Conservation (phyloP, 2,797 vertebrate genomes). For the Falco cherrug region DNA sequence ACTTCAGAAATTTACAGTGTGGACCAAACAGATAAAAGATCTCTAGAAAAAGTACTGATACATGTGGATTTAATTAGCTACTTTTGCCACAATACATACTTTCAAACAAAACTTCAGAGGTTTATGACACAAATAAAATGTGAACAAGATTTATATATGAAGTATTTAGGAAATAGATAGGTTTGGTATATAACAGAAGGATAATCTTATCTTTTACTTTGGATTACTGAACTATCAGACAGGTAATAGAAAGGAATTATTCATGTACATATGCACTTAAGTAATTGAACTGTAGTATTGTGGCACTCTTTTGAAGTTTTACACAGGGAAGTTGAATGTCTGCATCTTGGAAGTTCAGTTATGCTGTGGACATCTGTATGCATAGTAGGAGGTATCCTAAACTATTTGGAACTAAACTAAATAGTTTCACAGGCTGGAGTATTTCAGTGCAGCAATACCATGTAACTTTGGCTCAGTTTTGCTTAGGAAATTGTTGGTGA, state of each 20-base stretch:
- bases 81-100: not conserved
- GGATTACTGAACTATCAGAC: not conserved
- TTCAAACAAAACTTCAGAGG: not conserved
- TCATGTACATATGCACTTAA: not conserved
- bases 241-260: not conserved
- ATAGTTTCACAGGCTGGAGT: not conserved
- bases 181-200: not conserved
- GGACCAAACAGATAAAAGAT: not conserved
- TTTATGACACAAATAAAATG: not conserved
- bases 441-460: not conserved
- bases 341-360: not conserved
- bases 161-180: not conserved
- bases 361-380: not conserved
- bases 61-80: not conserved
- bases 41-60: not conserved
- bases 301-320: not conserved
- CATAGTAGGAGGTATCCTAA: not conserved
- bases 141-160: not conserved
- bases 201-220: not conserved
- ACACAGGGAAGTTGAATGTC: not conserved
- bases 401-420: not conserved
- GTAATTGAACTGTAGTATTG: not conserved
- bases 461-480: not conserved
- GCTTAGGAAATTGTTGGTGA: not conserved
- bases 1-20: slow-evolving; percentile 9